These are phyloP conservation scores for Gobionotothen gibberifrons DNA, from an alignment of 2,797 vertebrate species.

Conservation along the genomic window DNA sequence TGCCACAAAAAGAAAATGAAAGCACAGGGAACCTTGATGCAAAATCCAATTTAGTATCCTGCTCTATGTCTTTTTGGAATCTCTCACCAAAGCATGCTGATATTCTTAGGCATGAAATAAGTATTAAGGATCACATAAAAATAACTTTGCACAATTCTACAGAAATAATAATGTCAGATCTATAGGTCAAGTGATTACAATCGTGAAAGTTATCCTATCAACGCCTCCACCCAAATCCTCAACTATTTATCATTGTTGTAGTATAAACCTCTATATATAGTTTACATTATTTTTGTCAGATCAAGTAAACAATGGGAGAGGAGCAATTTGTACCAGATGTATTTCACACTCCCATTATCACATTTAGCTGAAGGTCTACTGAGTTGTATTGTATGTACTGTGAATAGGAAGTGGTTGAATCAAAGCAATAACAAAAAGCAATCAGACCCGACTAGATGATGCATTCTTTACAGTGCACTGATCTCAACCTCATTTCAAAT, in stretches of 20 bases:
- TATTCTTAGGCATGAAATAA: neutral
- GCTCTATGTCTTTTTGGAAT: conserved; percentile 4
- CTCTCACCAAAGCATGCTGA: neutral
- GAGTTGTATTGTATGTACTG: conserved; percentile 1
- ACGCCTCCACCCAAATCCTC: too few relatives aligned
- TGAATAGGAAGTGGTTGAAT: conserved; percentile 21
- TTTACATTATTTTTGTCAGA: neutral
- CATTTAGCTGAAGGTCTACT: conserved; percentile 5
- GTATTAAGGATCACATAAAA: conserved; percentile 3
- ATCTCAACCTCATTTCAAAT: conserved; percentile 52
- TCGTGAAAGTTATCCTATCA: too few relatives aligned
- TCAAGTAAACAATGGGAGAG: conserved; percentile 4
- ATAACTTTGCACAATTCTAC: neutral
- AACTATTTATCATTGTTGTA: neutral
- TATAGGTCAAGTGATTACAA: neutral
- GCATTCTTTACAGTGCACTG: conserved; percentile 39
- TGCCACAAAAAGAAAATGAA: conserved; percentile 24
- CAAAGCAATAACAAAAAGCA: conserved; percentile 47
- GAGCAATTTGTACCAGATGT: neutral
- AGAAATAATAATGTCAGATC: conserved; percentile 7
- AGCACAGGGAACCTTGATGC: conserved; percentile 17
- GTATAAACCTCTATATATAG: conserved; percentile 14
- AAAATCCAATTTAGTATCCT: conserved; percentile 1
- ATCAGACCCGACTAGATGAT: conserved; percentile 29
- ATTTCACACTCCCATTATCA: conserved; percentile 14